Evolutionary conservation across 2,888 invertebrate genomes (phyloP).

Genomic region (Ectobius pallidus): DNA sequence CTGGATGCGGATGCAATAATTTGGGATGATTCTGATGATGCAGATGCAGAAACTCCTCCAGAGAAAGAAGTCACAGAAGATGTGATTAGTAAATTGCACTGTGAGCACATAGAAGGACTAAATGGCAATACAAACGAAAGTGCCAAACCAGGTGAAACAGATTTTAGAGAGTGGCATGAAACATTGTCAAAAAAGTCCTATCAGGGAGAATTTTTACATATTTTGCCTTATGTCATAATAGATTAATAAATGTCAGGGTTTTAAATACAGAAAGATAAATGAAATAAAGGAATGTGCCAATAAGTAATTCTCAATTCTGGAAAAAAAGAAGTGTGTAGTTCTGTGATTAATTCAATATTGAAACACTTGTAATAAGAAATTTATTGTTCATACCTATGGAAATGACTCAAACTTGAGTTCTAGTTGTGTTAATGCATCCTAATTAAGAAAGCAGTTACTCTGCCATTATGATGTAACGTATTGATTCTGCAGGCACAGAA

Average conservation of each 20-base stretch:
- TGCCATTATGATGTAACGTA: no score
- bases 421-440: no score
- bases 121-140: slow-evolving; percentile 62
- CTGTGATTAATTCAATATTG: no score
- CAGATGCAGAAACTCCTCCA: slow-evolving; percentile 6
- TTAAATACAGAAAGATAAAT: no score
- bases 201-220: slow-evolving; percentile 81
- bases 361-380: no score
- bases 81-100: slow-evolving; percentile 56
- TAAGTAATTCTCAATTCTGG: no score
- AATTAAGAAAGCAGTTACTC: no score
- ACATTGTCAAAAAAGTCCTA: slow-evolving; percentile 75
- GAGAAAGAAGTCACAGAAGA: slow-evolving; percentile 52
- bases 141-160: slow-evolving; percentile 47
- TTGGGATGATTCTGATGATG: slow-evolving; percentile 57
- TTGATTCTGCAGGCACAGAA: no score
- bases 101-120: slow-evolving; percentile 55
- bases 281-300: background rate
- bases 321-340: no score
- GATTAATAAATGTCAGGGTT: slow-evolving; percentile 66
- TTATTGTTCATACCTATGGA: no score
- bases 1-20: slow-evolving; percentile 61
- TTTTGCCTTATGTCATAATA: slow-evolving; percentile 96
- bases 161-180: slow-evolving; percentile 92
- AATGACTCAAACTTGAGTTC: no score